These are phyloP conservation scores for Aphelocoma californica DNA, from an alignment of 2,797 vertebrate species.

Conservation along the genomic window DNA sequence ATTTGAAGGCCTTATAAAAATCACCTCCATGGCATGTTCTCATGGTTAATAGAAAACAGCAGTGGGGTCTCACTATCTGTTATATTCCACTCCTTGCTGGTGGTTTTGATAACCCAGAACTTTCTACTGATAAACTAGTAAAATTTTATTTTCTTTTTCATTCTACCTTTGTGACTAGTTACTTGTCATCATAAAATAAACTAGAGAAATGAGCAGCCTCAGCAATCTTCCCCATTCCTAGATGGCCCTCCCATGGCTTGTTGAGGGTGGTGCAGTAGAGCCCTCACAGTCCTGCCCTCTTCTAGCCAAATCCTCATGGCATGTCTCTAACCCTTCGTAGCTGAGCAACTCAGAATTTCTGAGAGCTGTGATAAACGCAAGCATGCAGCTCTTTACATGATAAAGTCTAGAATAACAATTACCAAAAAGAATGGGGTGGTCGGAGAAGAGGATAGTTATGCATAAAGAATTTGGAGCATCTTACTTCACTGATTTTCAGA, in stretches of 20 bases:
- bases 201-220: not conserved
- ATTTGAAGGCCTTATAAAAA: not conserved
- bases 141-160: not conserved
- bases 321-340: not conserved
- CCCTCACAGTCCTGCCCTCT: not conserved
- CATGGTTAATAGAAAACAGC: not conserved
- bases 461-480: not conserved
- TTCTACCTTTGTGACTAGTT: not conserved
- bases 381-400: not conserved
- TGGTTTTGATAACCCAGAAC: not conserved
- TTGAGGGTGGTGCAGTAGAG: not conserved
- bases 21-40: not conserved
- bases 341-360: not conserved
- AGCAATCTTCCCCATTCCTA: not conserved
- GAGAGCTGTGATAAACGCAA: not conserved
- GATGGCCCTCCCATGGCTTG: not conserved
- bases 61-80: not conserved
- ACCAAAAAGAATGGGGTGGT: not conserved
- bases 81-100: not conserved
- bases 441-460: not conserved
- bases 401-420: not conserved
- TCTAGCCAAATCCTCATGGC: not conserved
- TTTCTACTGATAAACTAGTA: not conserved
- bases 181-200: not conserved
- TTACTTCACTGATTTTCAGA: not conserved